phyloP scores from a whole-genome alignment of 2,113 vertebrate species.

The Mus musculus region DNA sequence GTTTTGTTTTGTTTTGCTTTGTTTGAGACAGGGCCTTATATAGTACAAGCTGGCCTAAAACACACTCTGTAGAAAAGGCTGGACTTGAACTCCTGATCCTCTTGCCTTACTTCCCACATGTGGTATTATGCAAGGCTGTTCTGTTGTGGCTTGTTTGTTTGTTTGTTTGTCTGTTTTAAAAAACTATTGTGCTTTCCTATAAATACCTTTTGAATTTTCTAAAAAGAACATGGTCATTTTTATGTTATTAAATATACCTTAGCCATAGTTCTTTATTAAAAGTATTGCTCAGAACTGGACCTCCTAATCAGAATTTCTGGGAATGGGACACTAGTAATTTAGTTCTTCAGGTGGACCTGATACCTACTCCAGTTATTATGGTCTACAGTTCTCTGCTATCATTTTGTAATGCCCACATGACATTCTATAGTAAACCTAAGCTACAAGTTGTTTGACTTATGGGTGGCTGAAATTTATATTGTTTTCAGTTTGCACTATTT shows the following conservation, averaged over 20 bases:
- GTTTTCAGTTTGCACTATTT: background rate
- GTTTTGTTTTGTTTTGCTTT: background rate
- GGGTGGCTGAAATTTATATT: background rate
- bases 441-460: background rate
- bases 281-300: background rate
- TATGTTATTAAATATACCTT: slow-evolving; percentile 19
- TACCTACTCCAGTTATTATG: background rate
- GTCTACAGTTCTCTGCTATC: background rate
- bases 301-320: slow-evolving; percentile 31
- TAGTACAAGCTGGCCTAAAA: background rate
- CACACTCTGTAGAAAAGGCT: background rate
- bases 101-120: background rate
- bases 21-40: background rate
- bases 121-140: background rate
- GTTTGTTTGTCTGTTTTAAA: background rate
- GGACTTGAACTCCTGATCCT: background rate
- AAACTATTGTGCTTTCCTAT: slow-evolving; percentile 41
- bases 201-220: slow-evolving; percentile 12
- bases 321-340: background rate
- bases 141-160: background rate
- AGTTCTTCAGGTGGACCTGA: background rate
- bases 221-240: slow-evolving; percentile 11
- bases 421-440: background rate
- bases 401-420: background rate
- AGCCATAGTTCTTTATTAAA: slow-evolving; percentile 32